A percentile compares a stretch with the other conserved stretches of the same genome.
These are phyloP conservation scores for Otus scops DNA, from an alignment of 2,797 vertebrate genomes.

Conservation along the genomic window DNA sequence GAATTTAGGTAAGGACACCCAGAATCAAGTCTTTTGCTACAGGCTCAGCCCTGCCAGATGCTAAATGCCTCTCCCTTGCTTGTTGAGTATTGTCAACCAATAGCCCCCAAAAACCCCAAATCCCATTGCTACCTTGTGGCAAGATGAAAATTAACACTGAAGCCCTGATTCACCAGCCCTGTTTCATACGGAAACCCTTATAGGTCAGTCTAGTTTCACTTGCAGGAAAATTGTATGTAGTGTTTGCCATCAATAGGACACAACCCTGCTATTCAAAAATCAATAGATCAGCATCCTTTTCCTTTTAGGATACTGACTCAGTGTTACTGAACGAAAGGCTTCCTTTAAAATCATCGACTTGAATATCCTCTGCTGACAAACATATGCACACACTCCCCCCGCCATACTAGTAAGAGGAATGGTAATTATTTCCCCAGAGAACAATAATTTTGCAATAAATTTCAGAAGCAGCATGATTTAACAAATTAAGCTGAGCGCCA, in stretches of 20 bases:
- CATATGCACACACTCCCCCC: neutral
- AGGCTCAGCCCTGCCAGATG: neutral
- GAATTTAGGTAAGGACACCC: neutral
- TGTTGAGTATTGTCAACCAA: rapidly evolving
- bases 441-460: constrained; percentile 68
- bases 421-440: constrained; percentile 72
- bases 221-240: neutral
- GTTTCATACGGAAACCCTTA: neutral
- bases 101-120: neutral
- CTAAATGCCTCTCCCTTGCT: neutral
- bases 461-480: constrained; percentile 68
- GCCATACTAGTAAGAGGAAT: constrained; percentile 27
- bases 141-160: neutral
- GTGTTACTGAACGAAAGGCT: neutral
- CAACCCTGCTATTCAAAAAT: neutral
- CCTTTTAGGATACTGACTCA: neutral
- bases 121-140: neutral
- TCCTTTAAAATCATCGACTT: neutral
- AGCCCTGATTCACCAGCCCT: neutral
- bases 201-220: neutral
- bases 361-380: constrained; percentile 56
- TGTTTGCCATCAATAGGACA: neutral
- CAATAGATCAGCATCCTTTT: neutral
- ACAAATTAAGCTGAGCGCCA: constrained; percentile 63
- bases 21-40: neutral